phyloP scores from a whole-genome alignment of 2,797 vertebrate species.

The Oreortyx pictus region DNA sequence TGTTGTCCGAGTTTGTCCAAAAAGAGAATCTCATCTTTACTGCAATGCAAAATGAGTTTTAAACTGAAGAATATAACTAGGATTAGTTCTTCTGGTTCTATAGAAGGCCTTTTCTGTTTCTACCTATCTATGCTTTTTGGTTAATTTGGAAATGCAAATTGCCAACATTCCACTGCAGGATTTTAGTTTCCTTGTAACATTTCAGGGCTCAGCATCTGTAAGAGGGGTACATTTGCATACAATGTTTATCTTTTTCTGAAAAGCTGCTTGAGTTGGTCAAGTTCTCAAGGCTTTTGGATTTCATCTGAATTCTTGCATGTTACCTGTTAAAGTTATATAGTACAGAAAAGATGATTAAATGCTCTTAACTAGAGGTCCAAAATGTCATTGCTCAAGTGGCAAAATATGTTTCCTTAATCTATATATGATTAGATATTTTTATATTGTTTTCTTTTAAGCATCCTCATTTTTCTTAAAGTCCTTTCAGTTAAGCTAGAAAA shows the following conservation, averaged over 20 bases:
- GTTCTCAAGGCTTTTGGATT: constrained; percentile 28
- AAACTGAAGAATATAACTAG: not conserved
- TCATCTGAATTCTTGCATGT: not conserved
- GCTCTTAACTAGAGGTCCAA: not conserved
- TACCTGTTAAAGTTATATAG: not conserved
- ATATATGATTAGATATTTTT: not conserved
- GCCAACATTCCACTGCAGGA: not conserved
- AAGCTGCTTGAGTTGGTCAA: not conserved
- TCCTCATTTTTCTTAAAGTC: not conserved
- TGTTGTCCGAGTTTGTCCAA: not conserved
- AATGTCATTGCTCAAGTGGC: not conserved
- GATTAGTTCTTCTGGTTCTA: not conserved
- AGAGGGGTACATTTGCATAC: not conserved
- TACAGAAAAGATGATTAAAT: not conserved
- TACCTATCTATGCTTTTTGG: not conserved
- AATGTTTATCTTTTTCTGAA: not conserved
- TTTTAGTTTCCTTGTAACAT: not conserved
- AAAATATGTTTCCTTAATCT: not conserved
- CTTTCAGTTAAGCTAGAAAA: not conserved
- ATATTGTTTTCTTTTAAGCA: not conserved
- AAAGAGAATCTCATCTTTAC: not conserved
- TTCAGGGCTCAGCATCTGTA: not conserved
- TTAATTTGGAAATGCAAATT: not conserved
- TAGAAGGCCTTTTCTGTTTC: not conserved
- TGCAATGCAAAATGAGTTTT: not conserved